These are phyloP conservation scores for Harpalus rubripes DNA, from an alignment of 2,888 invertebrate genomes.

Conservation along the genomic window DNA sequence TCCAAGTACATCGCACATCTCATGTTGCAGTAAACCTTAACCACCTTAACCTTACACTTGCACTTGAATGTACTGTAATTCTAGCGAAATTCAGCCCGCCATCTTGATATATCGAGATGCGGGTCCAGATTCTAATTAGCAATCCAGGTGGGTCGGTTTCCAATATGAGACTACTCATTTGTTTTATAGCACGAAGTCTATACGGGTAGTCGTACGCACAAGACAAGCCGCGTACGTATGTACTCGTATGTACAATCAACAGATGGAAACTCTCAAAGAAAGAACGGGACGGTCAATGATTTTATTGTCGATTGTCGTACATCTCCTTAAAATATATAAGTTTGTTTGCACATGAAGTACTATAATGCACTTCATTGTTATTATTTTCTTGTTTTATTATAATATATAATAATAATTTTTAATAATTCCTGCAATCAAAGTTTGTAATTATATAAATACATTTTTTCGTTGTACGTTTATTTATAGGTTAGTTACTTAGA, in stretches of 20 bases:
- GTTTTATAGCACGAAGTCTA: slow-evolving; percentile 57
- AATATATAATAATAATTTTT: no score
- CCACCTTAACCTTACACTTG: not conserved
- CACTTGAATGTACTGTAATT: not conserved
- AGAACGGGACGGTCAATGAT: not conserved
- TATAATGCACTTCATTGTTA: no score
- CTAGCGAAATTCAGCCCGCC: slow-evolving; percentile 22
- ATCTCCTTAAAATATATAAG: no score
- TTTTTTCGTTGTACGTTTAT: no score
- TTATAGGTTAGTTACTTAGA: no score
- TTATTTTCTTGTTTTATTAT: no score
- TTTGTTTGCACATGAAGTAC: no score
- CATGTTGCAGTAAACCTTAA: not conserved
- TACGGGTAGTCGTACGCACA: slow-evolving; percentile 50
- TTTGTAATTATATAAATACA: no score
- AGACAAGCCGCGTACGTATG: slow-evolving; percentile 12
- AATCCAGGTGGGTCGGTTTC: slow-evolving; percentile 65
- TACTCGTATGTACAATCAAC: slow-evolving; percentile 16
- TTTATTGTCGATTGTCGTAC: no score
- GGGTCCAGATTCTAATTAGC: slow-evolving; percentile 64
- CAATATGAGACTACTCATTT: slow-evolving; percentile 64
- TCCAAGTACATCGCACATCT: slow-evolving; percentile 4
- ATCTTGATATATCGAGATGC: slow-evolving; percentile 66
- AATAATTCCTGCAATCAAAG: no score
- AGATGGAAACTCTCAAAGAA: slow-evolving; percentile 11